Percentiles rank a stretch among this genome's conserved stretches.
These are phyloP conservation scores for Yponomeuta plumbellus DNA, from an alignment of 2,888 invertebrate genomes.

Conservation along the genomic window DNA sequence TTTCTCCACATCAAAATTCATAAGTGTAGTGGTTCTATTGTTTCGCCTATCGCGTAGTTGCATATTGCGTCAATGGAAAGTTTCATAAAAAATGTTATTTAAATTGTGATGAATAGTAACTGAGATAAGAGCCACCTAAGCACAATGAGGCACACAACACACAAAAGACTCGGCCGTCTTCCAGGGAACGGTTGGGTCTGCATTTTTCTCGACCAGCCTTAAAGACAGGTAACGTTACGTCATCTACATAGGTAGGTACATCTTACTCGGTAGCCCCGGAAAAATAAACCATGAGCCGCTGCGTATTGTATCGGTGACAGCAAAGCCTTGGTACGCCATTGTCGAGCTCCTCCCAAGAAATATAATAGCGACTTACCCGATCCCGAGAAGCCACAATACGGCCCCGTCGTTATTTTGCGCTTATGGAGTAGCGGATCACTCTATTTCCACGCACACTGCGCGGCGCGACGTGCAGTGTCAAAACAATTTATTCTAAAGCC, in stretches of 20 bases:
- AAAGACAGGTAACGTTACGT: conserved; percentile 54
- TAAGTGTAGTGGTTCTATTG: conserved; percentile 29
- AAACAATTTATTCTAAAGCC: conserved; percentile 31
- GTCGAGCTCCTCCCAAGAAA: conserved; percentile 56
- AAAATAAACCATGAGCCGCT: conserved; percentile 59
- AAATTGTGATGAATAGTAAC: neutral
- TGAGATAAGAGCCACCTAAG: conserved; percentile 10
- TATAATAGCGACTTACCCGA: conserved; percentile 70
- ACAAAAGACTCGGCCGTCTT: conserved; percentile 2
- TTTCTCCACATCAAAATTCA: conserved; percentile 46
- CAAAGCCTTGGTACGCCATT: conserved; percentile 62
- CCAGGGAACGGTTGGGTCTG: conserved; percentile 26
- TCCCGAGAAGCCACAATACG: conserved; percentile 59
- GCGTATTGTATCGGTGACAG: conserved; percentile 69
- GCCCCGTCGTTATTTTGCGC: conserved; percentile 59
- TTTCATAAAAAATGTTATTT: neutral
- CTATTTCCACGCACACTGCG: conserved; percentile 31
- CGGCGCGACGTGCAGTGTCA: conserved; percentile 31
- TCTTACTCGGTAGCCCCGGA: conserved; percentile 47
- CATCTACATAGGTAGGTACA: conserved; percentile 44
- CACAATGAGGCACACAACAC: neutral
- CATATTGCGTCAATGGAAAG: neutral
- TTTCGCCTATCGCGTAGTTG: neutral
- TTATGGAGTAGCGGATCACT: conserved; percentile 43
- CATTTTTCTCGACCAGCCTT: conserved; percentile 31